phyloP scores from a whole-genome alignment of 2,797 vertebrate genomes.

The Australoheros facetus region DNA sequence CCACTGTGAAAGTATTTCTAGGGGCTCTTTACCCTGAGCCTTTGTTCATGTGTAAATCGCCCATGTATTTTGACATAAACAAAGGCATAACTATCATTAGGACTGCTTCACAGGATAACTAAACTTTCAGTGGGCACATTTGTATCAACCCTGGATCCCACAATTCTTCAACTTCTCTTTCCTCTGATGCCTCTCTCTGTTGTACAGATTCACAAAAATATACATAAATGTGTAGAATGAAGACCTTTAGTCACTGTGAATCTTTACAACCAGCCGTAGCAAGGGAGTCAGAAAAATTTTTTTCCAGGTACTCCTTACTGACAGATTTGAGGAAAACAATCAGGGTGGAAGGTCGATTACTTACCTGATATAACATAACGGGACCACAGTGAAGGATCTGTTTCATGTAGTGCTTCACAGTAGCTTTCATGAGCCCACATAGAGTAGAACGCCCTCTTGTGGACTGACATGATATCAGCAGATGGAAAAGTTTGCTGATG shows the following conservation, averaged over 20 bases:
- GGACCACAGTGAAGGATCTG: conserved; percentile 23
- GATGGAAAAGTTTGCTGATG: not conserved
- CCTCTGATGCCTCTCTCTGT: conserved; percentile 55
- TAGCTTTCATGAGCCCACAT: not conserved
- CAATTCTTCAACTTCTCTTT: conserved; percentile 45
- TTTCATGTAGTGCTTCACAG: conserved; percentile 70
- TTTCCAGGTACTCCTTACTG: conserved; percentile 29
- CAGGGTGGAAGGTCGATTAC: conserved; percentile 58
- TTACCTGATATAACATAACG: conserved; percentile 17
- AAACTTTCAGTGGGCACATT: not conserved
- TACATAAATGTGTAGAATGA: not conserved
- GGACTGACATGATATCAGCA: conserved; percentile 30
- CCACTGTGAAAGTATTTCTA: not conserved
- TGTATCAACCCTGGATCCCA: conserved; percentile 5
- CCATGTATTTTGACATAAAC: not conserved
- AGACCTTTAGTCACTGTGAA: conserved; percentile 54
- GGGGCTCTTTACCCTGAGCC: not conserved
- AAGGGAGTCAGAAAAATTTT: conserved; percentile 5
- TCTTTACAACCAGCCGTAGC: conserved; percentile 54
- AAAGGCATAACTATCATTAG: not conserved
- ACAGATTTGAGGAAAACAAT: conserved; percentile 47
- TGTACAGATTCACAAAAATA: conserved; percentile 70
- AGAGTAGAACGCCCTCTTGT: conserved; percentile 61
- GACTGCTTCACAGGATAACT: conserved; percentile 17
- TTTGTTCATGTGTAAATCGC: not conserved